Evolutionary conservation across 2,113 vertebrate genomes (phyloP).

Genomic region (Raja brachyura): DNA sequence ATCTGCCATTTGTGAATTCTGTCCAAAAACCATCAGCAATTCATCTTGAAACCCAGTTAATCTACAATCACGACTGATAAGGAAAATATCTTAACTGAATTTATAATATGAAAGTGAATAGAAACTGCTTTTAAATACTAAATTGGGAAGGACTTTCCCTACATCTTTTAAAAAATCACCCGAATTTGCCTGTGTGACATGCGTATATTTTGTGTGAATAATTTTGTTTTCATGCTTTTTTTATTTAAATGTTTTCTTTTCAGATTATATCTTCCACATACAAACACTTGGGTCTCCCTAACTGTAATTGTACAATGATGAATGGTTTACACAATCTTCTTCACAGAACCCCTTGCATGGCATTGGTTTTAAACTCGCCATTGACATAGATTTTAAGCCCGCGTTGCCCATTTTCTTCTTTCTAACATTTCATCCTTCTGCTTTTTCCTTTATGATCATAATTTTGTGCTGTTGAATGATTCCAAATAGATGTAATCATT

Average conservation of each 20-base stretch:
- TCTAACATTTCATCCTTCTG: conserved; percentile 19
- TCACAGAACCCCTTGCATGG: conserved; percentile 21
- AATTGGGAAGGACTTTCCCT: conserved; percentile 6
- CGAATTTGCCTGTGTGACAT: not conserved
- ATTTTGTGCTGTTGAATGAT: conserved; percentile 19
- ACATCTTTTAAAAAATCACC: not conserved
- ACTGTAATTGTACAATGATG: conserved; percentile 21
- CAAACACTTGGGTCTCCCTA: conserved; percentile 36
- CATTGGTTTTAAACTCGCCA: not conserved
- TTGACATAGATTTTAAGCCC: not conserved
- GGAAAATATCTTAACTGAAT: conserved; percentile 12
- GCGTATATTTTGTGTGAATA: conserved; percentile 1
- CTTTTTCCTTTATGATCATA: not conserved
- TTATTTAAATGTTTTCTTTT: not conserved
- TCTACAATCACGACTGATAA: not conserved
- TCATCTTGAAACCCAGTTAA: not conserved
- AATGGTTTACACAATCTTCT: not conserved
- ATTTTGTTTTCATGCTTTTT: conserved; percentile 26
- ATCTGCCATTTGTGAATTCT: not conserved
- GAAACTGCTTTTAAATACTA: not conserved
- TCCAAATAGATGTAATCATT: conserved; percentile 5
- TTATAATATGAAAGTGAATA: not conserved
- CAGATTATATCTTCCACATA: conserved; percentile 34
- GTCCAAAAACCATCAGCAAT: too few relatives aligned
- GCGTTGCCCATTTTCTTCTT: conserved; percentile 22